Evolutionary conservation across 2,113 vertebrate genomes (phyloP).

Genomic region (Chamaetylas fuelleborni): DNA sequence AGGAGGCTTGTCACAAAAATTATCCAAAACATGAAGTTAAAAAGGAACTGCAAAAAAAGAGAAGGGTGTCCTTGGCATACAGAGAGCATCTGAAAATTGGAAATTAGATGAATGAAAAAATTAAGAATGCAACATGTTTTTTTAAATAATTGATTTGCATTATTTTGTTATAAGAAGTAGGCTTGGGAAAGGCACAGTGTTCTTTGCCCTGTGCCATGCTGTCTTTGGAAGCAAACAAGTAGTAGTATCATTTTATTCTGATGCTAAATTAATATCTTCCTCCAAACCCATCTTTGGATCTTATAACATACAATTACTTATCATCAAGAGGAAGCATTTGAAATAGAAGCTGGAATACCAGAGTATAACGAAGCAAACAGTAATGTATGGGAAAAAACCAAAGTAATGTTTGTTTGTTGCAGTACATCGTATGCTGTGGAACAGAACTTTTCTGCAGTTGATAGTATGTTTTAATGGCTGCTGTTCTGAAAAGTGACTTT

Average conservation of each 20-base stretch:
- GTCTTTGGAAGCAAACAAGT: background rate
- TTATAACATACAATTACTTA: background rate
- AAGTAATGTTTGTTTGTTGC: background rate
- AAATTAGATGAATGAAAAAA: background rate
- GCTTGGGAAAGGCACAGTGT: background rate
- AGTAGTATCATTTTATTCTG: background rate
- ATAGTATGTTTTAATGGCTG: background rate
- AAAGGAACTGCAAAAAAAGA: background rate
- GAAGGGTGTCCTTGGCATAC: background rate
- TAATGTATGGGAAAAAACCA: background rate
- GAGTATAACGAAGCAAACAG: background rate
- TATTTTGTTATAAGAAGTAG: background rate
- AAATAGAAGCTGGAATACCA: background rate
- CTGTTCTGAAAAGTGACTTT: background rate
- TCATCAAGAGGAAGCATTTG: background rate
- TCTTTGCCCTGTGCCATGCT: background rate
- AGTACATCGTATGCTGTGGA: fast-evolving
- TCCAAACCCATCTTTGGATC: background rate
- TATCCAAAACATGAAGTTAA: background rate
- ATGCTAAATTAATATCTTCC: background rate
- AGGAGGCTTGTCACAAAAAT: background rate
- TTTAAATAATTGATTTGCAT: background rate
- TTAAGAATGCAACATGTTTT: background rate
- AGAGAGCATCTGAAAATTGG: background rate
- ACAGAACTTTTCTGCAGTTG: background rate